Evolutionary conservation across 2,113 vertebrate species (phyloP), one percentile per base, ranked within the genome.

Genomic region (Illadopsis cleaveri): DNA sequence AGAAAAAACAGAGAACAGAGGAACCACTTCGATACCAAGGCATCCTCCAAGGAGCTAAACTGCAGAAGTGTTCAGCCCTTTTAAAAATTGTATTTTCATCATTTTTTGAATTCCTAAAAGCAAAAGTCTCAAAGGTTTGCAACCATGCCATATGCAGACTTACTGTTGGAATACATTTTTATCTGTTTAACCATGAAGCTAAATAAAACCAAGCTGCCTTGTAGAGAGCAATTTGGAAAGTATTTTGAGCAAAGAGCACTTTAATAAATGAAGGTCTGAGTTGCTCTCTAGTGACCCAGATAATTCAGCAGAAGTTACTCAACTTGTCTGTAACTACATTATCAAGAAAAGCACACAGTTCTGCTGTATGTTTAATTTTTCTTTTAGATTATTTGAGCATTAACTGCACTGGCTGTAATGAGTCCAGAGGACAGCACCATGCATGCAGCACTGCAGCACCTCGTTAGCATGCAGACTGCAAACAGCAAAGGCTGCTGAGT

Each of bases 1-100:
- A 84, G 15, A 47, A 18, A 80, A 72, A 62, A 7, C 37, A 71
- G 14, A 45, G 44, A 38, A 54, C 14, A 33, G 38, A 78, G 68
- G 60, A 93, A 81, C 4, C 0, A 0, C 44, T 42, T 60, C 1
- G 6, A 5, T 1, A 23, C 5, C 0, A 0, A 20, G 15, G 33
- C 64, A 78, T 42, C 68, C 56, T 54, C n/a, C 30, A 42, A 75
- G 68, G 19, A 60, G 21, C 20, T 89, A 79, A 78, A 90, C 57
- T 31, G 57, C 40, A 77, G 37, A 94, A 80, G 16, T 6, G 27
- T 23, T 83, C 40, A 90, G n/a, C 5, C n/a, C 85, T 61, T 68
- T 37, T 3, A 66, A 68, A 78, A 86, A 51, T 1, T 7, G 0
- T 20, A 10, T 58, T 94, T 90, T 89, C n/a, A 15, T n/a, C 62